A percentile compares a stretch with the other conserved stretches of the same genome.
These are phyloP conservation scores for Mesocentrotus franciscanus DNA, from an alignment of 53 echinoderm and acorn worm species.

Conservation along the genomic window DNA sequence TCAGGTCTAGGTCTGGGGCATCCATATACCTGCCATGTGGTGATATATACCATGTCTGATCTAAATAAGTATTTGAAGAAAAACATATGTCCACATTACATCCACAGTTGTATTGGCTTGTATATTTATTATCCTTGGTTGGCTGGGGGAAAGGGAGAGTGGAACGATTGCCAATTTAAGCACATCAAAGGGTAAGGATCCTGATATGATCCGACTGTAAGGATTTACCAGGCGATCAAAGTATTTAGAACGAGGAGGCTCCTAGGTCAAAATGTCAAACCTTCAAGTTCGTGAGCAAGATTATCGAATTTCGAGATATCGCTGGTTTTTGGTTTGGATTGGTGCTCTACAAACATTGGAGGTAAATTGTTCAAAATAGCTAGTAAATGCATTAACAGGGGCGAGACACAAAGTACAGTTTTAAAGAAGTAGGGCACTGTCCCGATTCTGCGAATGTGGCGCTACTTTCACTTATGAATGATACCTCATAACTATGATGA, in stretches of 20 bases:
- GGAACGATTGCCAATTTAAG: conserved; percentile 60
- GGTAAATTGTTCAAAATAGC: conserved; percentile 45
- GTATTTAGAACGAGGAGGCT: conserved; percentile 59
- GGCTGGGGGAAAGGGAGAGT: not conserved
- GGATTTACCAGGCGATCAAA: conserved; percentile 60
- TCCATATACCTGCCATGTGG: not conserved
- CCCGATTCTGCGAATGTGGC: conserved; percentile 4
- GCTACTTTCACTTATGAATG: not conserved
- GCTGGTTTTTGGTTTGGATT: conserved; percentile 51
- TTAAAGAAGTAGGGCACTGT: conserved; percentile 13
- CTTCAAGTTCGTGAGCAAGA: conserved; percentile 43
- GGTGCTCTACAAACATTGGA: conserved; percentile 41
- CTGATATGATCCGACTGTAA: conserved; percentile 40
- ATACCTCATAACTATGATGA: not conserved
- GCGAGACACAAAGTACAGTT: conserved; percentile 17
- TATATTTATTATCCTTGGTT: conserved; percentile 22
- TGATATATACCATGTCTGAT: conserved; percentile 11
- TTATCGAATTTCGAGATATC: conserved; percentile 60
- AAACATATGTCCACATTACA: not conserved
- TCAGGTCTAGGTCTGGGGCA: not conserved
- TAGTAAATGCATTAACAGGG: not conserved
- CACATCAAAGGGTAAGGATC: conserved; percentile 34
- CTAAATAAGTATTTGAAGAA: conserved; percentile 19
- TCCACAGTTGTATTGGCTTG: conserved; percentile 3
- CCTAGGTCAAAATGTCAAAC: conserved; percentile 43